A percentile compares a stretch with the other conserved stretches of the same genome.
Conservation (phyloP, 2,113 vertebrate genomes). For the Gavia stellata region DNA sequence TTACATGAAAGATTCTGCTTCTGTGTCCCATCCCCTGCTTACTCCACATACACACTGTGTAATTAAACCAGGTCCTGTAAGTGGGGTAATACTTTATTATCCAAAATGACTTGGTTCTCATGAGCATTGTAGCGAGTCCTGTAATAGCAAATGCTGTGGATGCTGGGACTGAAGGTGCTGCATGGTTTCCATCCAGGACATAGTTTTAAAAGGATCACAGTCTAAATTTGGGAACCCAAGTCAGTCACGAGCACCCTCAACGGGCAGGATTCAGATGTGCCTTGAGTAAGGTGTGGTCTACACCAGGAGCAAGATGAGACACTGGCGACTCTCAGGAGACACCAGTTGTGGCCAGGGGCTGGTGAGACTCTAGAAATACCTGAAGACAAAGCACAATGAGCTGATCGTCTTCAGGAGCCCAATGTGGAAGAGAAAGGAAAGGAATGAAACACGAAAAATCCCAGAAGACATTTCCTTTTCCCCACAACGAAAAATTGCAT, state of each 20-base stretch:
- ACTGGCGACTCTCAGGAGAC: neutral
- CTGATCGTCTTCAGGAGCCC: neutral
- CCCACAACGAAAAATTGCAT: neutral
- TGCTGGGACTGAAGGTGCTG: neutral
- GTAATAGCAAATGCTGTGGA: neutral
- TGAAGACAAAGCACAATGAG: neutral
- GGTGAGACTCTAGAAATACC: neutral
- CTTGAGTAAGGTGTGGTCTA: neutral
- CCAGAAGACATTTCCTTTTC: neutral
- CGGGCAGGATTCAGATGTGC: neutral
- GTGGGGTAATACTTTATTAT: neutral
- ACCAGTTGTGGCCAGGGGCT: neutral
- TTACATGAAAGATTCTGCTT: neutral
- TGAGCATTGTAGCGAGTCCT: neutral
- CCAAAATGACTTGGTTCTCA: neutral
- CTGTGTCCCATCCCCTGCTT: neutral
- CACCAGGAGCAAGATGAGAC: neutral
- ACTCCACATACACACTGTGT: neutral
- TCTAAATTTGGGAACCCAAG: neutral
- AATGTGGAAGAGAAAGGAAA: neutral
- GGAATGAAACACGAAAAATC: neutral
- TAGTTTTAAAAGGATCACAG: neutral
- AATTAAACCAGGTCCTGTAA: constrained; percentile 21
- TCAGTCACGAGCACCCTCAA: neutral
- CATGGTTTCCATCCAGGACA: neutral